Base-by-base conservation (phyloP, 2,797 vertebrate species). In the Xenopus petersii region DNA sequence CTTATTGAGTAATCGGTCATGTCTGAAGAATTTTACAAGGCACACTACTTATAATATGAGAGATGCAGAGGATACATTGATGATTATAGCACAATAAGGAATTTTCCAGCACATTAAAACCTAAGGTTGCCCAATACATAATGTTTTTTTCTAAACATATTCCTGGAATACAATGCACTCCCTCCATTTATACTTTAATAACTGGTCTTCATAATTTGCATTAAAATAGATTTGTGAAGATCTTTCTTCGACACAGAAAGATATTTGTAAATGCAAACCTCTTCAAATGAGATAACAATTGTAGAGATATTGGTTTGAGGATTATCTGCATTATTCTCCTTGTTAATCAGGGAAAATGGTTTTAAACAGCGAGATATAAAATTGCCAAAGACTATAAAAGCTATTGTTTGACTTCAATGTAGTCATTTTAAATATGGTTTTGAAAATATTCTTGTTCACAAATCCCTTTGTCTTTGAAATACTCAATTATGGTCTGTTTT, bases 211-310 rank as follows among this genome's bases (percentile, higher is more conserved):
- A 48, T 82, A 61, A 83, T 72, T 80, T 80, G 83, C 76, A 83
- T 81, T 75, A 80, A 71, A 65, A 58, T 67, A 51, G 63, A 71
- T 80, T 79, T 62, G 56, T 75, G 78, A 81, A 56, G 79, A 75
- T 58, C 78, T 74, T 73, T 80, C 47, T 80, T 54, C 81, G 76
- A 7, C n/a, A 4, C 54, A 77, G 59, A 68, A 55, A 81, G 49
- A 51, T 83, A 81, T 83, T 85, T 84, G 80, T 83, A 64, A 36
- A 15, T 81, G 64, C 73, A 82, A 87, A 84, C 68, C 67, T 64
- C 75, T 84, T 84, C 66, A 48, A 80, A 86, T 82, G 79, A 79
- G 80, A 82, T 73, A 82, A 77, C 81, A 77, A 79, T 30, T 82
- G 76, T 15, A 64, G 36, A 56, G 69, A 58, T 75, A 21, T 77